A percentile compares a stretch with the other conserved stretches of the same genome.
phyloP scores from a whole-genome alignment of 2,888 invertebrate genomes.

The Ctena decussata region DNA sequence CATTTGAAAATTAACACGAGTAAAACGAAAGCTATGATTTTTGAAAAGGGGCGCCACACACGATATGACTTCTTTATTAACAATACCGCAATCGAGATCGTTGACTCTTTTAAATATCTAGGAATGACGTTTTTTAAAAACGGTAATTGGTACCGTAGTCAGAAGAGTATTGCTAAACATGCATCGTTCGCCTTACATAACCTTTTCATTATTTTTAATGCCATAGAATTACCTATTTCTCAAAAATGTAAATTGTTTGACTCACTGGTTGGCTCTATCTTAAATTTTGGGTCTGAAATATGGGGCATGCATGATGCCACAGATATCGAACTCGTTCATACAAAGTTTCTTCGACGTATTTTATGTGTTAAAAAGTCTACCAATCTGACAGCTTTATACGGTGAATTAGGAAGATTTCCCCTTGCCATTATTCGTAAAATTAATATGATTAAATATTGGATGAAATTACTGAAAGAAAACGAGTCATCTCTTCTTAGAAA shows the following conservation, averaged over 20 bases:
- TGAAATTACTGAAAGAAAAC: too few species aligned
- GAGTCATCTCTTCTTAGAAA: too few species aligned
- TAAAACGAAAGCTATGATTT: too few species aligned
- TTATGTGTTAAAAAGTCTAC: too few species aligned
- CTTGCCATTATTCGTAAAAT: too few species aligned
- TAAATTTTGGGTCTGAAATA: too few species aligned
- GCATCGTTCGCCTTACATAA: constrained; percentile 2
- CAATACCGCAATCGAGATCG: not conserved
- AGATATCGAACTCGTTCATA: too few species aligned
- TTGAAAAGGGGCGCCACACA: constrained; percentile 14
- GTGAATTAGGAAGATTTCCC: too few species aligned
- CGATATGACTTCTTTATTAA: not conserved
- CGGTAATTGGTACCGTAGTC: not conserved
- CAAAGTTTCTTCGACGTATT: too few species aligned
- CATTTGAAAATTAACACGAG: too few species aligned
- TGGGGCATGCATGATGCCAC: not conserved
- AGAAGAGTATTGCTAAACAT: constrained; percentile 11
- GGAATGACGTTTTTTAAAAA: constrained; percentile 15
- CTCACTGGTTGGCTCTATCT: constrained; percentile 5
- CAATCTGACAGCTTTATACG: too few species aligned
- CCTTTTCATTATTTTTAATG: not conserved
- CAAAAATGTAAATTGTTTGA: not conserved
- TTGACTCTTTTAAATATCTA: constrained; percentile 18
- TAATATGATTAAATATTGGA: too few species aligned
- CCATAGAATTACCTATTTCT: not conserved